A percentile compares a stretch with the other conserved stretches of the same genome.
Conservation (phyloP, 2,888 invertebrate species). For the Ectobius pallidus region DNA sequence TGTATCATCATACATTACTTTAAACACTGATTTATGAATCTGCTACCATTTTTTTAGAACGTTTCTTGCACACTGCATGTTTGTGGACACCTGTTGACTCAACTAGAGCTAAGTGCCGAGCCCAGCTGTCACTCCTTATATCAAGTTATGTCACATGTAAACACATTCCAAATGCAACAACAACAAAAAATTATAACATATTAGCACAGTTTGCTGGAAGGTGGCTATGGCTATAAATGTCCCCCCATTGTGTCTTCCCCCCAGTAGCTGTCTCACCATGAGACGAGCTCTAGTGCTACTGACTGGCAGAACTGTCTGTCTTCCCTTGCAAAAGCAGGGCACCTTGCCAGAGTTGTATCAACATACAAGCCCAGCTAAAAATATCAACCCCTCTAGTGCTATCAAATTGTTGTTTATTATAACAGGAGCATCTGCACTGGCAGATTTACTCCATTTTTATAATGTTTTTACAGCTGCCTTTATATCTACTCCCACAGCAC, state of each 20-base stretch:
- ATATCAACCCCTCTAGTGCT: conserved; percentile 6
- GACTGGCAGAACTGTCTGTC: neutral
- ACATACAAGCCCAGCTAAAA: conserved; percentile 7
- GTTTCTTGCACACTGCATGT: too few relatives aligned
- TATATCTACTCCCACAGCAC: too few relatives aligned
- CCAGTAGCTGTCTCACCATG: neutral
- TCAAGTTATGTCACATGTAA: neutral
- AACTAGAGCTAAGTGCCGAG: too few relatives aligned
- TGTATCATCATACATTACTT: too few relatives aligned
- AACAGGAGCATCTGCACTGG: neutral
- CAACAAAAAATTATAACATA: neutral
- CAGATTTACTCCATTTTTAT: too few relatives aligned
- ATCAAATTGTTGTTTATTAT: neutral
- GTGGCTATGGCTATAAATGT: neutral
- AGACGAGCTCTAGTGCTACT: neutral
- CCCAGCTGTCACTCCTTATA: neutral
- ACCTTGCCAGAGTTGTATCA: conserved; percentile 4
- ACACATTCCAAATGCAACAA: neutral
- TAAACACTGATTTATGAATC: too few relatives aligned
- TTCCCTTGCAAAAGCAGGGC: neutral
- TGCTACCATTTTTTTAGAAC: too few relatives aligned
- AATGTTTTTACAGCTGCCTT: too few relatives aligned
- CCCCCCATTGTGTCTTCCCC: neutral
- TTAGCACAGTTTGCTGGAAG: too few relatives aligned
- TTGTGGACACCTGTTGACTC: too few relatives aligned